Conservation (phyloP, 2,888 invertebrate species). For the Drosophila limbata region DNA sequence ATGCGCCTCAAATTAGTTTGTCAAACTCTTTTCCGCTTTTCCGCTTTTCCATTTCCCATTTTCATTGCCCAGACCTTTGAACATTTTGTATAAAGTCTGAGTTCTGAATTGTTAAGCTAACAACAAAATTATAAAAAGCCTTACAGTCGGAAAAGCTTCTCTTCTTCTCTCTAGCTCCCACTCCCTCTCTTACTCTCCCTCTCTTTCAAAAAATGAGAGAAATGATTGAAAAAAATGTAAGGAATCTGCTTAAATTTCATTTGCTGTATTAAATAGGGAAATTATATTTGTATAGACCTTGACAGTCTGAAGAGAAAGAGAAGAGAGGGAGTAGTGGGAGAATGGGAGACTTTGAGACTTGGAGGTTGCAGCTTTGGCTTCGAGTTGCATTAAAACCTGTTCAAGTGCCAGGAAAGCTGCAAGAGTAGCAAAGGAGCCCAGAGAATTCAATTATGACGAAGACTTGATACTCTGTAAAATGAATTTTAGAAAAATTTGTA, state of each 20-base stretch:
- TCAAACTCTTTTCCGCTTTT: constrained; percentile 38
- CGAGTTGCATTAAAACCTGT: constrained; percentile 44
- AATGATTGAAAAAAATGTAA: constrained; percentile 27
- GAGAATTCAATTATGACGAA: not conserved
- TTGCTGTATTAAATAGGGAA: constrained; percentile 53
- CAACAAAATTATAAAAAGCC: constrained; percentile 40
- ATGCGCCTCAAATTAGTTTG: constrained; percentile 65
- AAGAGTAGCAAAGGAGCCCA: constrained; percentile 40
- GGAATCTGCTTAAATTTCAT: constrained; percentile 64
- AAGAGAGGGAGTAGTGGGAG: not conserved
- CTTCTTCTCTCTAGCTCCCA: not conserved
- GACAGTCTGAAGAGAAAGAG: not conserved
- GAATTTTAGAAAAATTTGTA: no score
- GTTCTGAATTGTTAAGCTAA: constrained; percentile 56
- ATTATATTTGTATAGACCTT: constrained; percentile 52
- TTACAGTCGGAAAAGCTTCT: constrained; percentile 5
- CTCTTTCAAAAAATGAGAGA: constrained; percentile 15
- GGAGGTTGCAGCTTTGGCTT: constrained; percentile 4
- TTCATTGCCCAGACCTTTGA: constrained; percentile 33
- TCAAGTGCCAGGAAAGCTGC: constrained; percentile 60
- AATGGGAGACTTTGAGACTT: not conserved
- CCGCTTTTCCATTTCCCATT: constrained; percentile 20
- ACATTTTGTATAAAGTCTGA: constrained; percentile 32
- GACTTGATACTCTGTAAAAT: not conserved
- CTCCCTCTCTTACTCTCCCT: constrained; percentile 5